These are phyloP conservation scores for Drosophila peninsularis DNA, from an alignment of 2,888 invertebrate species.

Conservation along the genomic window DNA sequence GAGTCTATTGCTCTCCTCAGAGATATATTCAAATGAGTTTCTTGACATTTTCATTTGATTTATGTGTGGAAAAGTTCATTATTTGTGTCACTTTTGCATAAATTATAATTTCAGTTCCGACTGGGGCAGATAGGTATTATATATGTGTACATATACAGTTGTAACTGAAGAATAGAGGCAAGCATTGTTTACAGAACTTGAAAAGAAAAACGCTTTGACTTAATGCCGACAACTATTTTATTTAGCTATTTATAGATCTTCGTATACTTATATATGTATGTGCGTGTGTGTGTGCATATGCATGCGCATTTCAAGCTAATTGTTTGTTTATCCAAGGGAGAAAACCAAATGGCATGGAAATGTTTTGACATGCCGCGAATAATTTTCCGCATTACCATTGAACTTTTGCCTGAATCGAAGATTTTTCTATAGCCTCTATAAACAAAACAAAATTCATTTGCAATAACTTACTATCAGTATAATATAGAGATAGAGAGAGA, in stretches of 20 bases:
- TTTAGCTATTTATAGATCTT: slow-evolving; percentile 36
- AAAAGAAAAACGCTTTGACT: slow-evolving; percentile 44
- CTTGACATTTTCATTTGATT: slow-evolving; percentile 55
- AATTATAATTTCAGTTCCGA: slow-evolving; percentile 35
- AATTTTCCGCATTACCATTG: slow-evolving; percentile 58
- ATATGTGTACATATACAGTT: slow-evolving; percentile 10
- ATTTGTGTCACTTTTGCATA: slow-evolving; percentile 27
- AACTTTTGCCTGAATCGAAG: slow-evolving; percentile 46
- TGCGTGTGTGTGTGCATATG: not conserved
- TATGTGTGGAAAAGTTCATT: slow-evolving; percentile 37
- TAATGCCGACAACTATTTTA: slow-evolving; percentile 47
- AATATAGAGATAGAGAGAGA: not conserved
- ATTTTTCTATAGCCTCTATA: slow-evolving; percentile 7
- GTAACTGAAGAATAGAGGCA: slow-evolving; percentile 41
- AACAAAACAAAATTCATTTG: slow-evolving; percentile 23
- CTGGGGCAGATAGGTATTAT: not conserved
- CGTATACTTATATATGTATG: slow-evolving; percentile 11
- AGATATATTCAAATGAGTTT: slow-evolving; percentile 65
- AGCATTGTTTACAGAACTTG: slow-evolving; percentile 34
- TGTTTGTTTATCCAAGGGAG: slow-evolving; percentile 65
- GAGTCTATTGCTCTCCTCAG: slow-evolving; percentile 13
- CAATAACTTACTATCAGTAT: slow-evolving; percentile 17
- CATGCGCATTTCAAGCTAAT: slow-evolving; percentile 66
- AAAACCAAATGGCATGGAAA: slow-evolving; percentile 58
- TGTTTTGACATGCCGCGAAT: slow-evolving; percentile 66